Conservation (phyloP, 1,140 invertebrate species). For the Saccostrea echinata region DNA sequence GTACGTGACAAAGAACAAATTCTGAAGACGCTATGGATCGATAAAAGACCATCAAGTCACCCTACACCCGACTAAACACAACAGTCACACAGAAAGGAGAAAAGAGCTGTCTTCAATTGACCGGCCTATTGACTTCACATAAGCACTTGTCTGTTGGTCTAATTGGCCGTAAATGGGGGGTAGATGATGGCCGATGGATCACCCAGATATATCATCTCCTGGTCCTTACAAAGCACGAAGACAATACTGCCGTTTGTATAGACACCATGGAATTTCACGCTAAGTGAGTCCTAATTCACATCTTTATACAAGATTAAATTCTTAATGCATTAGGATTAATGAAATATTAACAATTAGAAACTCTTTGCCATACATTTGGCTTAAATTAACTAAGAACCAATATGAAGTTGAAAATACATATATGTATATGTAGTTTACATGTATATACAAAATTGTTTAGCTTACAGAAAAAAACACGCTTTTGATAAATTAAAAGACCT, state of each 20-base stretch:
- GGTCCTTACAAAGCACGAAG: background rate
- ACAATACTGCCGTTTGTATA: background rate
- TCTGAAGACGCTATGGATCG: background rate
- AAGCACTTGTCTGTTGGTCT: background rate
- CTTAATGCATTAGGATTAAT: background rate
- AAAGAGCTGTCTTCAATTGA: background rate
- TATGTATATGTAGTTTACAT: background rate
- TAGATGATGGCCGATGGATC: background rate
- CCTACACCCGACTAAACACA: background rate
- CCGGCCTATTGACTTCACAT: background rate
- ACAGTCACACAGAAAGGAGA: background rate
- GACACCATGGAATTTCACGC: background rate
- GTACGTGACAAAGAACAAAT: background rate
- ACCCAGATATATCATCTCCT: background rate
- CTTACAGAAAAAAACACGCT: background rate
- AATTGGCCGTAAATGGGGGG: background rate
- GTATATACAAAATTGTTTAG: too few relatives aligned
- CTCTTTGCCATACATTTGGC: background rate
- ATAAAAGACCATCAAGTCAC: background rate
- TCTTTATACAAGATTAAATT: constrained; percentile 16
- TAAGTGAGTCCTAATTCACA: background rate
- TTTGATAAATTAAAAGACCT: background rate
- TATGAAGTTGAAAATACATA: background rate
- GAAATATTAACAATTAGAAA: background rate
- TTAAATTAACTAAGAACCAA: background rate